phyloP scores from a whole-genome alignment of 2,113 vertebrate genomes.

The Spheniscus mendiculus region DNA sequence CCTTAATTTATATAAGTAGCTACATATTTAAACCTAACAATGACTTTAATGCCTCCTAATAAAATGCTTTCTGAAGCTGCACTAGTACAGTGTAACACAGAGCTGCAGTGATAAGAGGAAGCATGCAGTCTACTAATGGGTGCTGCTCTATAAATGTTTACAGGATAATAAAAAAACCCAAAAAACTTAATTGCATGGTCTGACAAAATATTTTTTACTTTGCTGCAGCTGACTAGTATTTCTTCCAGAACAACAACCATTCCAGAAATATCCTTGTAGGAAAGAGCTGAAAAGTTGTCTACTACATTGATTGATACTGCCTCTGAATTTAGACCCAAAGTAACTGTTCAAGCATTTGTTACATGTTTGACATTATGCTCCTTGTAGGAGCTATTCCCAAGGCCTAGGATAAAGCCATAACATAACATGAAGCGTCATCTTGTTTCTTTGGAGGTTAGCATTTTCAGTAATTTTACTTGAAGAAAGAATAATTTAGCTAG shows the following conservation, averaged over 20 bases:
- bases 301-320: neutral
- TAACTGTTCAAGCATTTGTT: neutral
- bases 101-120: neutral
- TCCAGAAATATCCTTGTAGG: neutral
- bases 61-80: neutral
- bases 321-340: constrained; percentile 24
- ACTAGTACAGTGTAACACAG: neutral
- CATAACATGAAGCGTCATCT: neutral
- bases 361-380: neutral
- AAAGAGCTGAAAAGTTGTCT: neutral
- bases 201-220: constrained; percentile 1
- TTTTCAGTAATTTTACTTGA: neutral
- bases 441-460: neutral
- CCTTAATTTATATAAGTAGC: neutral
- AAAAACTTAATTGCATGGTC: neutral
- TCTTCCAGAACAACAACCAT: neutral
- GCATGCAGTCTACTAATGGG: neutral
- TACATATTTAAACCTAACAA: constrained; percentile 2
- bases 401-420: neutral
- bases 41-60: neutral
- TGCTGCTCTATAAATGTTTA: neutral
- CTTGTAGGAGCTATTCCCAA: neutral
- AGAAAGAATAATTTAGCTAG: neutral
- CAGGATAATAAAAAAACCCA: neutral
- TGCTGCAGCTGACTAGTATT: neutral